Conservation (phyloP, 92 coral and sea anemone species). For the Siderastrea radians region DNA sequence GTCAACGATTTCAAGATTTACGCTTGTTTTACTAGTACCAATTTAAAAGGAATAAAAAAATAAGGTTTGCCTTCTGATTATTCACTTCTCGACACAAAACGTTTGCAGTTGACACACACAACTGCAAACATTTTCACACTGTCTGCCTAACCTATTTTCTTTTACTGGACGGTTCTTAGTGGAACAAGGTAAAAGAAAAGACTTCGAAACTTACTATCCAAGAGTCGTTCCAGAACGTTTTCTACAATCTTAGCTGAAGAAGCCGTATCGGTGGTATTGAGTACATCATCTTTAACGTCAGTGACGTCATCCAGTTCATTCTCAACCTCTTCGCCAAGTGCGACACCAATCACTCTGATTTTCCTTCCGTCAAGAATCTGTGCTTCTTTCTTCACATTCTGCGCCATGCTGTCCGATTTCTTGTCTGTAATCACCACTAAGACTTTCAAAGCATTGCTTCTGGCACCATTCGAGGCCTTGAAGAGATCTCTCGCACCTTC, state of each 20-base stretch:
- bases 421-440: slow-evolving; percentile 78
- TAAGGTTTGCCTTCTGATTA: too few relatives aligned
- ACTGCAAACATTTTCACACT: neutral
- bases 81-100: too few relatives aligned
- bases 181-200: neutral
- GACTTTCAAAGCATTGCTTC: slow-evolving; percentile 61
- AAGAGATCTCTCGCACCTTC: slow-evolving; percentile 79
- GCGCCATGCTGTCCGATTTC: slow-evolving; percentile 50
- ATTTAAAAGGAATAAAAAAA: too few relatives aligned
- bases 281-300: slow-evolving; percentile 36
- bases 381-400: slow-evolving; percentile 52
- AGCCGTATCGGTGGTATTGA: slow-evolving; percentile 28
- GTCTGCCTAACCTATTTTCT: neutral
- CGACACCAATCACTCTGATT: slow-evolving; percentile 54
- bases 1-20: too few relatives aligned
- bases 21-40: too few relatives aligned
- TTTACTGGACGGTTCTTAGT: neutral
- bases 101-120: too few relatives aligned
- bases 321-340: slow-evolving; percentile 57
- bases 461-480: slow-evolving; percentile 62
- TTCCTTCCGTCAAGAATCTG: slow-evolving; percentile 38
- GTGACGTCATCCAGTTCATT: slow-evolving; percentile 44
- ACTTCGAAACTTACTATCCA: slow-evolving; percentile 25
- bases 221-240: slow-evolving; percentile 25
- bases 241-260: slow-evolving; percentile 46